These are phyloP conservation scores for Drosophila dunni DNA, from an alignment of 1,140 invertebrate species.

Conservation along the genomic window DNA sequence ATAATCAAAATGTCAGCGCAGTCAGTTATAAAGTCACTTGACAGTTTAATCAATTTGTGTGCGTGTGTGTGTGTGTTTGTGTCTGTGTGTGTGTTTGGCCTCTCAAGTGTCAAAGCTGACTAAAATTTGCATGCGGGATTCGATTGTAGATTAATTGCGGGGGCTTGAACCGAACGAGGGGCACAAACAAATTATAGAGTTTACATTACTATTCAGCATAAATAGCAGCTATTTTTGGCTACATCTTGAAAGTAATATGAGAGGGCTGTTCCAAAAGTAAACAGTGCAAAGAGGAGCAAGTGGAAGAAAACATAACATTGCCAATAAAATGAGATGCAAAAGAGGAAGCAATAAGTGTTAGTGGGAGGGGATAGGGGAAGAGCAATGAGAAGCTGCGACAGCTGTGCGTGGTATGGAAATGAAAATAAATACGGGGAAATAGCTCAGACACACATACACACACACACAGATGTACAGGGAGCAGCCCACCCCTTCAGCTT, in stretches of 20 bases:
- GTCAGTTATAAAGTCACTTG: constrained; percentile 79
- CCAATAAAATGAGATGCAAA: constrained; percentile 45
- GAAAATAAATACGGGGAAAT: constrained; percentile 33
- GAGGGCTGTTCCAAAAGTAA: constrained; percentile 28
- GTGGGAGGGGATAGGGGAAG: neutral
- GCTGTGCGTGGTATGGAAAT: constrained; percentile 55
- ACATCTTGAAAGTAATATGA: neutral
- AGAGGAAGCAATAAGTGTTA: neutral
- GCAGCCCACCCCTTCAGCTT: constrained; percentile 42
- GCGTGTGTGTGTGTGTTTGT: constrained; percentile 27
- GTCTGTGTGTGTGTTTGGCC: constrained; percentile 23
- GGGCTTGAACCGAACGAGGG: neutral
- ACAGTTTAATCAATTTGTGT: constrained; percentile 80
- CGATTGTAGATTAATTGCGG: constrained; percentile 25
- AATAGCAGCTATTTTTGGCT: constrained; percentile 27
- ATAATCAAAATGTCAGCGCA: constrained; percentile 81
- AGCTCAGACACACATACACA: constrained; percentile 11
- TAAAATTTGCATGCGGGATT: constrained; percentile 53
- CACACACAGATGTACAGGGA: neutral
- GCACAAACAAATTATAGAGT: constrained; percentile 67
- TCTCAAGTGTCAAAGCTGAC: constrained; percentile 38
- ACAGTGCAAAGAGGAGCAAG: constrained; percentile 32
- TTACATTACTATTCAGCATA: constrained; percentile 39
- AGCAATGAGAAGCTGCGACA: constrained; percentile 29
- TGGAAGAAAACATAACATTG: constrained; percentile 33